Conservation (phyloP, 2,797 vertebrate genomes). For the Falco biarmicus region DNA sequence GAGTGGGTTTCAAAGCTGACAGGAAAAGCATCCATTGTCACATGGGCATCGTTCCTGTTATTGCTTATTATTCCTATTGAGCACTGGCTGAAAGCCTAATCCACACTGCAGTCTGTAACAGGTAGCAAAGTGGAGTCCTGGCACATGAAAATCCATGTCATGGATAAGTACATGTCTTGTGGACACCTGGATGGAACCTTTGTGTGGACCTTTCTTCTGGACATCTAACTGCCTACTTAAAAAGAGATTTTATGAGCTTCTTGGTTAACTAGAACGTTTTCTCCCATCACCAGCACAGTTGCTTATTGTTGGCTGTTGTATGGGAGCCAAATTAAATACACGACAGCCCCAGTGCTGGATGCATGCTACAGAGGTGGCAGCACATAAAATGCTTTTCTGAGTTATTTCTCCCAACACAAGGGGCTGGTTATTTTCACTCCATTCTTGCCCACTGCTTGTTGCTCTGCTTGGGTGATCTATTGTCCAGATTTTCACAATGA, state of each 20-base stretch:
- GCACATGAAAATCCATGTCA: background rate
- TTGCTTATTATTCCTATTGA: background rate
- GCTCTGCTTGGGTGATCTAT: background rate
- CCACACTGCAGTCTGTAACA: background rate
- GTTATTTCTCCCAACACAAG: background rate
- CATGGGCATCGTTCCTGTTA: background rate
- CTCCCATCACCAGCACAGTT: background rate
- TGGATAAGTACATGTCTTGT: background rate
- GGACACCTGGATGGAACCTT: background rate
- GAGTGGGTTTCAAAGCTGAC: background rate
- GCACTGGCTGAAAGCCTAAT: background rate
- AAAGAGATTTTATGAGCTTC: background rate
- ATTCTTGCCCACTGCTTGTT: background rate
- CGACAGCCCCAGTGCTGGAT: background rate
- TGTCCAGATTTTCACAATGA: background rate
- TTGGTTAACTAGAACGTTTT: background rate
- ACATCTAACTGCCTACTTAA: rapidly evolving
- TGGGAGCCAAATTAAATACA: background rate
- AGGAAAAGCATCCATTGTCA: background rate
- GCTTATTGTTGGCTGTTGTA: background rate
- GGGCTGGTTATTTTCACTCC: background rate
- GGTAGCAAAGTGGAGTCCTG: background rate
- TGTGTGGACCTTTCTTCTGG: background rate
- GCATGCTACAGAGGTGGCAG: background rate
- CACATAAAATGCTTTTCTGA: background rate